These are phyloP conservation scores for Sphenodon punctatus DNA, from an alignment of 2,797 vertebrate species.

Conservation along the genomic window DNA sequence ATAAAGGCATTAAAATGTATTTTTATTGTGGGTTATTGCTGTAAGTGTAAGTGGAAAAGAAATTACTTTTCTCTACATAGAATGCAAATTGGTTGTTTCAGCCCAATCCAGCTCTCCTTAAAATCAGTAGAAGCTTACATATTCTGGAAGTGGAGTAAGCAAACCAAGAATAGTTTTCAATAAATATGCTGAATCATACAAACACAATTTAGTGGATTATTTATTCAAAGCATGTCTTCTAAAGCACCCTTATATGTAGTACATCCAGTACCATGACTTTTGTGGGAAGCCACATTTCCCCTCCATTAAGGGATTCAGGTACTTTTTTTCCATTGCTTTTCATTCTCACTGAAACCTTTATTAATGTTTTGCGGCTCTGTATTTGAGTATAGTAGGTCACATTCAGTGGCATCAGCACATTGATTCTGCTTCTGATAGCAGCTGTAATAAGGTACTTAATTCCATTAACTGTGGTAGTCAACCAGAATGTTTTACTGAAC, in stretches of 20 bases:
- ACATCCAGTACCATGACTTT: background rate
- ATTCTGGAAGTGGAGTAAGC: too few relatives aligned
- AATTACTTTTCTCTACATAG: background rate
- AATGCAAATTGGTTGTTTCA: too few relatives aligned
- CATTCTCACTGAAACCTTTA: background rate
- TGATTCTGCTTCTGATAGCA: background rate
- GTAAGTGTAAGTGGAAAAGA: background rate
- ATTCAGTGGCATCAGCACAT: background rate
- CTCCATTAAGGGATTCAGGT: background rate
- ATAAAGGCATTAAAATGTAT: too few relatives aligned
- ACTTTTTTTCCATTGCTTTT: background rate
- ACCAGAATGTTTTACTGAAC: background rate
- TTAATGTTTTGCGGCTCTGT: background rate
- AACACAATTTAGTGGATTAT: background rate
- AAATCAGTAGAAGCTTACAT: too few relatives aligned
- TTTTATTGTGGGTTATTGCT: accelerated
- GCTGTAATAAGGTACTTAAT: background rate
- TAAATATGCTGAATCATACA: too few relatives aligned
- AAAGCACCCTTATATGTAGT: background rate
- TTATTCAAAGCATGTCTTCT: background rate
- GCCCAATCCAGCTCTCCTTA: too few relatives aligned
- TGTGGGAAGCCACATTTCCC: background rate
- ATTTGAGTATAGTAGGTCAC: background rate
- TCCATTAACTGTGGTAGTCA: slow-evolving; percentile 17
- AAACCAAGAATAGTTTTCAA: too few relatives aligned